Evolutionary conservation across 1,140 invertebrate genomes (phyloP), one percentile per base, ranked within the genome.

Genomic region (Drosophila biarmipes): DNA sequence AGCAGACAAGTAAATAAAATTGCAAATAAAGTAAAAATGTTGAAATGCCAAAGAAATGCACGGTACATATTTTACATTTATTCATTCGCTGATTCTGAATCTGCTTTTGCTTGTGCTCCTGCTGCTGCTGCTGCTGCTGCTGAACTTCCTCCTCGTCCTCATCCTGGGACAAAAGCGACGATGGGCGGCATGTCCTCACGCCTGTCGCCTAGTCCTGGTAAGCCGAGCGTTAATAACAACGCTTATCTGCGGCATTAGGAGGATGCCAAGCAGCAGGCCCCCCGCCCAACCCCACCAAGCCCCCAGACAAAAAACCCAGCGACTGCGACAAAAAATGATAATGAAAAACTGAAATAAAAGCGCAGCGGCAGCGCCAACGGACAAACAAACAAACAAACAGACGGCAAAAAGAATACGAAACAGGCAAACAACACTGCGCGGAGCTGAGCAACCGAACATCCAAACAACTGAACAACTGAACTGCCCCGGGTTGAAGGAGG

Each of bases 291-390:
- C 24, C 24, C 3, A 24, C 24, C 24, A 24, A 24, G 24, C 24
- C 24, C 52, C n/a, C 21, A 19, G 6, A 17, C 27, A n/a, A 49
- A 49, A 31, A 38, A n/a, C 55, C 53, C 49, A 43, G 37, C 51
- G 37, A 45, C 29, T 42, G 63, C 48, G 46, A 71, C 64, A 84
- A 64, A 64, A 73, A 78, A 84, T 89, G 79, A 89, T 89, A 89
- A 89, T 89, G 82, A 89, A 89, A 89, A 89, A 89, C 75, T 89
- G 84, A 87, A 87, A 87, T 87, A 89, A 89, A 89, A 89, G 85
- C 84, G 76, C 86, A 89, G 76, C 82, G 64, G 71, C 73, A 86
- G 81, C 66, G 57, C 55, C 72, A 78, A 58, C 64, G 69, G 54
- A 69, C 78, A 87, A 73, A 78, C 81, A 81, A 73, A 77, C 66